phyloP scores from a whole-genome alignment of 2,888 invertebrate genomes.

The Argyresthia goedartella region DNA sequence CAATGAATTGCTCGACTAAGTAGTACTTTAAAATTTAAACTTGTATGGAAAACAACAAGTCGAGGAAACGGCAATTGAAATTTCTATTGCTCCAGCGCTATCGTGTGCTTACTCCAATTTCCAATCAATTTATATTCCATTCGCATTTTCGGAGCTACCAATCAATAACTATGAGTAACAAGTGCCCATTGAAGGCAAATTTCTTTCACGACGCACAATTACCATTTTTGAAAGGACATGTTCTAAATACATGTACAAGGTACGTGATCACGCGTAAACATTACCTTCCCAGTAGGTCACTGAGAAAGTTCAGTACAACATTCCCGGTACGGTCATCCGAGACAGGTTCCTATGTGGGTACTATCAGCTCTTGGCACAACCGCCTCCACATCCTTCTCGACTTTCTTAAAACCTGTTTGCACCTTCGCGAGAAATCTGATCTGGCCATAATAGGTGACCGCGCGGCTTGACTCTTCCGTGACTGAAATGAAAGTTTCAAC shows the following conservation, averaged over 20 bases:
- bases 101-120: too few relatives aligned
- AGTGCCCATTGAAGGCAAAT: neutral
- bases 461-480: neutral
- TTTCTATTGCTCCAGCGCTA: too few relatives aligned
- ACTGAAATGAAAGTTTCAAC: conserved; percentile 2
- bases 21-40: too few relatives aligned
- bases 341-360: conserved; percentile 28
- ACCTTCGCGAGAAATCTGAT: conserved; percentile 4
- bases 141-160: too few relatives aligned
- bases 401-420: conserved; percentile 5
- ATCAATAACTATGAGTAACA: neutral
- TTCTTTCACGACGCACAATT: neutral
- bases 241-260: neutral
- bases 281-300: conserved; percentile 19
- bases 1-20: too few relatives aligned
- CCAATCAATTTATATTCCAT: too few relatives aligned
- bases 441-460: conserved; percentile 1
- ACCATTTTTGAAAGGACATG: neutral
- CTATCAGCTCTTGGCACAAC: conserved; percentile 5
- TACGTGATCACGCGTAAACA: conserved; percentile 2
- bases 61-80: too few relatives aligned
- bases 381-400: conserved; percentile 22
- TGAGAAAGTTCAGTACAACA: conserved; percentile 40
- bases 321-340: conserved; percentile 41
- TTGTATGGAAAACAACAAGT: too few relatives aligned